Percentiles rank a stretch among this genome's conserved stretches.
phyloP scores from a whole-genome alignment of 2,113 vertebrate species.

The Scytalopus superciliaris region DNA sequence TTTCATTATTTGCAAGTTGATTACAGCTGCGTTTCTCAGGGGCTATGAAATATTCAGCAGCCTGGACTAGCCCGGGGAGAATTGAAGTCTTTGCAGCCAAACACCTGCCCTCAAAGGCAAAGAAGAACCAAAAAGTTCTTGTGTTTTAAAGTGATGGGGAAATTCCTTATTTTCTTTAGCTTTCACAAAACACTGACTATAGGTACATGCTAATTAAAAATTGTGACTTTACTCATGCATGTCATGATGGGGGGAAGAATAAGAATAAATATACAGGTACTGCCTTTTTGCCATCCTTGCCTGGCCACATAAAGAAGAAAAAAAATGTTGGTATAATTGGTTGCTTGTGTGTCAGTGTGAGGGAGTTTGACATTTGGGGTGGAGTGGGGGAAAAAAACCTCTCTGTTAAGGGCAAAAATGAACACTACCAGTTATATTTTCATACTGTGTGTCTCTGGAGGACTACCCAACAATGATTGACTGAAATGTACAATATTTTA shows the following conservation, averaged over 20 bases:
- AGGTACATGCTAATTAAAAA: neutral
- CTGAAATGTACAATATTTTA: conserved; percentile 55
- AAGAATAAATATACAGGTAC: neutral
- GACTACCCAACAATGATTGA: conserved; percentile 23
- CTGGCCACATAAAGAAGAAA: neutral
- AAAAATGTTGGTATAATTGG: neutral
- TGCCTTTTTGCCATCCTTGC: neutral
- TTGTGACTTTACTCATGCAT: neutral
- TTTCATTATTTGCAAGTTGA: conserved; percentile 65
- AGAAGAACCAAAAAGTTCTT: conserved; percentile 4
- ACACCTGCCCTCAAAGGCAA: conserved; percentile 6
- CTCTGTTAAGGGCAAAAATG: neutral
- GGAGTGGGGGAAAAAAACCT: neutral
- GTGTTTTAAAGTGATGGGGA: neutral
- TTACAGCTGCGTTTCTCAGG: conserved; percentile 46
- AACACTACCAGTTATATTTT: neutral
- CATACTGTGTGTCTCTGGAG: neutral
- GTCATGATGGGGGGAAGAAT: neutral
- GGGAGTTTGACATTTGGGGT: neutral
- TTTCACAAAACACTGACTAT: neutral
- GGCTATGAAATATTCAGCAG: conserved; percentile 62
- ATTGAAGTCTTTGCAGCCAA: neutral
- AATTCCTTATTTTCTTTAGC: neutral
- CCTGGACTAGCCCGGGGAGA: neutral
- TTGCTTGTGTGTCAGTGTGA: neutral